Base-by-base conservation (phyloP, 2,113 vertebrate genomes). In the Theristicus caerulescens region DNA sequence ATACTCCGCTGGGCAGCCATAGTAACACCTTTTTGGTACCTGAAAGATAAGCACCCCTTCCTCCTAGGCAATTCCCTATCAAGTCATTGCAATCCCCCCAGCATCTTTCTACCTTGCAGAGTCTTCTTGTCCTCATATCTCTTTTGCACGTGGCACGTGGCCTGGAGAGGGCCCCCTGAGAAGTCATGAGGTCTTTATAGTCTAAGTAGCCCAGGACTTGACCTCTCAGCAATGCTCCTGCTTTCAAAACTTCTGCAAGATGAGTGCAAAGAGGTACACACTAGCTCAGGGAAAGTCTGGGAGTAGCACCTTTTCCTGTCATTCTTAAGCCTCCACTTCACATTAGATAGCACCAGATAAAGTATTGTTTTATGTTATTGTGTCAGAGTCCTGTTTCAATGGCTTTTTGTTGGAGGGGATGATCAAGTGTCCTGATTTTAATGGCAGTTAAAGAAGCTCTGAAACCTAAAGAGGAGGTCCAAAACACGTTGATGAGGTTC, bases 401-500 rank as follows among this genome's bases (percentile, higher is more conserved):
- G 44, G 10, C 10, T 62, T 84, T 81, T 47, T 83, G 11, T 59
- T 40, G 3, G 36, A 70, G 20, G 4, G 8, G 7, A 32, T 64
- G 72, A 91, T 79, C 65, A 85, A 82, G 52, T 64, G 85, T 90
- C 40, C 27, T 74, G 46, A 88, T 92, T 94, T 86, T 92, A 90
- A 80, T 34, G 67, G 49, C 74, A 83, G 42, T 44, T 86, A 77
- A 88, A 93, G 67, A 77, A 86, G 32, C 34, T 92, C 40, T 88
- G 64, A 92, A 74, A 71, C 42, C 52, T 29, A 74, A 87, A 88
- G 38, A 18, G 0, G 7, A 69, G 16, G 31, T 20, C 44, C 55
- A 51, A 84, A 95, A 44, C 11, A 54, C 4, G 8, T 65, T 81
- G 74, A 85, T 80, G n/a, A 83, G n/a, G 9, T 86, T 93, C 24